phyloP scores from a whole-genome alignment of 2,113 vertebrate genomes.

The Argyrosomus japonicus region DNA sequence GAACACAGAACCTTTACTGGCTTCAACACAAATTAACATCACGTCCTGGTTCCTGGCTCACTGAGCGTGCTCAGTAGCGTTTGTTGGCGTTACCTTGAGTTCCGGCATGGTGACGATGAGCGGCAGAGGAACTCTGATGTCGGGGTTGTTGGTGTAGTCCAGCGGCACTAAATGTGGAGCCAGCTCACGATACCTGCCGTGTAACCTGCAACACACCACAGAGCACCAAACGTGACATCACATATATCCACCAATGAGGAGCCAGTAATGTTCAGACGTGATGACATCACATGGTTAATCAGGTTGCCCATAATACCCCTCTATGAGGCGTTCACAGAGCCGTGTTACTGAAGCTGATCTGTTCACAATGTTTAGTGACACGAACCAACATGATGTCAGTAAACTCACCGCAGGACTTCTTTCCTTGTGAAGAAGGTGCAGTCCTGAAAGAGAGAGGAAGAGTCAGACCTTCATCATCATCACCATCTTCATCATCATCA shows the following conservation, averaged over 20 bases:
- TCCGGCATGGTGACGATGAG: slow-evolving; percentile 97
- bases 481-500: not conserved
- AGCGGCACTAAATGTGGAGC: slow-evolving; percentile 96
- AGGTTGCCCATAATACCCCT: too few relatives aligned
- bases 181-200: slow-evolving; percentile 92
- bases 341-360: too few relatives aligned
- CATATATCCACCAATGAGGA: too few relatives aligned
- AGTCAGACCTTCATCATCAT: slow-evolving; percentile 11
- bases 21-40: too few relatives aligned
- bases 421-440: slow-evolving; percentile 97
- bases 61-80: too few relatives aligned
- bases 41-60: too few relatives aligned
- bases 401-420: slow-evolving; percentile 91
- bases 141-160: slow-evolving; percentile 94
- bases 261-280: too few relatives aligned
- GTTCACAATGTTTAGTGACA: too few relatives aligned
- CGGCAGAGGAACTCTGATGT: slow-evolving; percentile 91
- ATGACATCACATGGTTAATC: too few relatives aligned
- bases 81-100: slow-evolving; percentile 86
- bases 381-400: too few relatives aligned
- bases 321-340: too few relatives aligned
- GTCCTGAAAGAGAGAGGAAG: slow-evolving; percentile 84
- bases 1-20: not conserved
- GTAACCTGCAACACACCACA: slow-evolving; percentile 84
- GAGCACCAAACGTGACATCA: too few relatives aligned